phyloP scores from a whole-genome alignment of 2,888 invertebrate species.

The Hemicrepidius hirtus region DNA sequence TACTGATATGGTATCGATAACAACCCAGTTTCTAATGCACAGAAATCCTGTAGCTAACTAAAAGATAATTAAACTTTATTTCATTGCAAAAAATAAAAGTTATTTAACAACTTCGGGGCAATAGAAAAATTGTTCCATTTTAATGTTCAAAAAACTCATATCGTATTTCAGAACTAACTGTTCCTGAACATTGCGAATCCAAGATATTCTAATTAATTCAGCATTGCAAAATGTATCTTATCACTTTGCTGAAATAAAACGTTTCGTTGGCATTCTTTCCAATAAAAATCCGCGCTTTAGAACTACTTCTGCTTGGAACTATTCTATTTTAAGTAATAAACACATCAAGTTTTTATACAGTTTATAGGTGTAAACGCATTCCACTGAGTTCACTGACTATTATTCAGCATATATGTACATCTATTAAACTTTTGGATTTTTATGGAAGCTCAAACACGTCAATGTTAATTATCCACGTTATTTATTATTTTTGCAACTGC shows the following conservation, averaged over 20 bases:
- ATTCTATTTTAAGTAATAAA: conserved; percentile 35
- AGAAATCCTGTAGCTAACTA: no score
- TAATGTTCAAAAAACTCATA: background rate
- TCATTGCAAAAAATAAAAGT: no score
- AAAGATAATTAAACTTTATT: no score
- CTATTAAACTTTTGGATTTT: conserved; percentile 29
- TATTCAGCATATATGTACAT: conserved; percentile 28
- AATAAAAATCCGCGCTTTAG: conserved; percentile 10
- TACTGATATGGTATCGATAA: no score
- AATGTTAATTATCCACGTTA: conserved; percentile 7
- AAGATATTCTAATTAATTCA: conserved; percentile 14
- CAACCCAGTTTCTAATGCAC: no score
- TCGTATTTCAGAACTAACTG: background rate
- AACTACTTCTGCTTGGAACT: conserved; percentile 16
- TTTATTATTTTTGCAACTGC: conserved; percentile 1
- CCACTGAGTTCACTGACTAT: conserved; percentile 37
- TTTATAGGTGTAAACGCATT: conserved; percentile 34
- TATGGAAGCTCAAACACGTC: conserved; percentile 24
- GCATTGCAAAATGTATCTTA: conserved; percentile 9
- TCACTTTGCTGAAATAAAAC: conserved; percentile 17
- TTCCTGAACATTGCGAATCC: background rate
- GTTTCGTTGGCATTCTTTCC: conserved; percentile 25
- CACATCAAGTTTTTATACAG: conserved; percentile 36
- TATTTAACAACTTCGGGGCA: no score
- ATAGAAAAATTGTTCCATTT: background rate